These are phyloP conservation scores for Sorex fumeus DNA, from an alignment of 2,113 vertebrate species.

Conservation along the genomic window DNA sequence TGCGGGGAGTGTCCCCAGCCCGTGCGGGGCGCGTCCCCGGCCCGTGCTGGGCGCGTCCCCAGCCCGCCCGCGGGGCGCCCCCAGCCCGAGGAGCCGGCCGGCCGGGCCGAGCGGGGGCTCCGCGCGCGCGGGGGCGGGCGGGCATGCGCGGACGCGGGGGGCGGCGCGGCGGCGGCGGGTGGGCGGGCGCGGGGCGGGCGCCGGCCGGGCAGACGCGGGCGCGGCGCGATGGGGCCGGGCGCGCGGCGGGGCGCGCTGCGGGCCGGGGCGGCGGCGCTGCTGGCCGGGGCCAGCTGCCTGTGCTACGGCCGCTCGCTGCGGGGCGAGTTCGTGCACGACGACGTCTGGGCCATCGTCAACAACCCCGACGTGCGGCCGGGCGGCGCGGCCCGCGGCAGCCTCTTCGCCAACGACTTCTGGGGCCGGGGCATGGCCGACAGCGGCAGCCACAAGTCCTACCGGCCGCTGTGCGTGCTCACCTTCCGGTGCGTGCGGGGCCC, in stretches of 20 bases:
- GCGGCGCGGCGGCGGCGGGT: slow-evolving; percentile 52
- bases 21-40: too few relatives aligned
- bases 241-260: slow-evolving; percentile 69
- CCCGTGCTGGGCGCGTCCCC: too few relatives aligned
- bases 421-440: slow-evolving; percentile 97
- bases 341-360: slow-evolving; percentile 97
- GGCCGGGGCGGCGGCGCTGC: slow-evolving; percentile 76
- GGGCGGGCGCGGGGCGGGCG: slow-evolving; percentile 53
- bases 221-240: slow-evolving; percentile 60
- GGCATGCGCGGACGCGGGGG: slow-evolving; percentile 74
- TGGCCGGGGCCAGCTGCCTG: slow-evolving; percentile 90
- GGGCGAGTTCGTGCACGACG: slow-evolving; percentile 98
- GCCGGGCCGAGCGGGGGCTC: neutral
- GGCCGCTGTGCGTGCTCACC: slow-evolving; percentile 96
- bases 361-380: slow-evolving; percentile 94
- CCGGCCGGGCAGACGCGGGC: slow-evolving; percentile 70
- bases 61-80: too few relatives aligned
- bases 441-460: slow-evolving; percentile 99
- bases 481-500: slow-evolving; percentile 92
- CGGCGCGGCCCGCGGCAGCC: slow-evolving; percentile 88
- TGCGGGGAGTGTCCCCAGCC: too few relatives aligned
- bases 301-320: slow-evolving; percentile 94
- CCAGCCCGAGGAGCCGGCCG: neutral
- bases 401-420: slow-evolving; percentile 98
- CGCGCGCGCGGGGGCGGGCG: slow-evolving; percentile 64